Percentiles rank a stretch among this genome's conserved stretches.
phyloP scores from a whole-genome alignment of 2,888 invertebrate species.

The Andrena dorsata region DNA sequence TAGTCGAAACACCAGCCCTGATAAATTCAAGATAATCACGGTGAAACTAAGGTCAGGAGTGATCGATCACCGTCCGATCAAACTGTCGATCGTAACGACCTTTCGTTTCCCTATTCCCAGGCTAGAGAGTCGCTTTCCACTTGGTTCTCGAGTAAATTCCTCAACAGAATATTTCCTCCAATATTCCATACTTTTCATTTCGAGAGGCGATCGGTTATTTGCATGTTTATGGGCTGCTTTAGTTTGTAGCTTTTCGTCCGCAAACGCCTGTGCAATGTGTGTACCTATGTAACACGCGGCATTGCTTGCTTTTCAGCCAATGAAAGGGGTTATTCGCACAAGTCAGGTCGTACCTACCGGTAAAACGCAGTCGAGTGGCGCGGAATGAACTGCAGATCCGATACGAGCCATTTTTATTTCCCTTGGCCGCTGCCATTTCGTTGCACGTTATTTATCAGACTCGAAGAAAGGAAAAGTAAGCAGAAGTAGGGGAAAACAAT shows the following conservation, averaged over 20 bases:
- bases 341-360: constrained; percentile 39
- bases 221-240: constrained; percentile 77
- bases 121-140: too few relatives aligned
- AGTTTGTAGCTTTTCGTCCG: constrained; percentile 39
- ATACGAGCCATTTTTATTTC: neutral
- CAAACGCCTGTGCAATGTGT: constrained; percentile 27
- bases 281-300: constrained; percentile 26
- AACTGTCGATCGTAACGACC: too few relatives aligned
- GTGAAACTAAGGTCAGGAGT: neutral
- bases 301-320: constrained; percentile 40
- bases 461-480: neutral
- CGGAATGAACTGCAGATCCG: constrained; percentile 7
- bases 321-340: constrained; percentile 46
- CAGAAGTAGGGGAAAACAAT: constrained; percentile 37
- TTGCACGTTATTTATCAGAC: neutral
- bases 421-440: neutral
- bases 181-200: constrained; percentile 63
- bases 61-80: neutral
- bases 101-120: too few relatives aligned
- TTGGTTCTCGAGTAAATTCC: too few relatives aligned
- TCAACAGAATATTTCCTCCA: too few relatives aligned
- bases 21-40: neutral
- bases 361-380: constrained; percentile 19
- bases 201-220: constrained; percentile 70
- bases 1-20: neutral